A percentile compares a stretch with the other conserved stretches of the same genome.
Conservation (phyloP, 2,797 vertebrate genomes). For the Salarias fasciatus region DNA sequence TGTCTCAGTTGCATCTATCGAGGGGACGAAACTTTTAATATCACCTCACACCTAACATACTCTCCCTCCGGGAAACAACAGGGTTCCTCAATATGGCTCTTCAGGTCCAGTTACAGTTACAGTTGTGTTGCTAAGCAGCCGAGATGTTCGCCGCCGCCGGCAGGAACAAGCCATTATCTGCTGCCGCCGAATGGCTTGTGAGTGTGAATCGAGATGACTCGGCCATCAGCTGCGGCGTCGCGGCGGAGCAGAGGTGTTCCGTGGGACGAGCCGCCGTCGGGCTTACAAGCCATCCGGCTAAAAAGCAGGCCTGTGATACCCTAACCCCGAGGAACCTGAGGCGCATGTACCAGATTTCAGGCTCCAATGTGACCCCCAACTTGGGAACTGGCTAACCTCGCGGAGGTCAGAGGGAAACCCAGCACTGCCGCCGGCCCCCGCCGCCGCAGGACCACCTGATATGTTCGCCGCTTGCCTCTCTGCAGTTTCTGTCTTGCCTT, state of each 20-base stretch:
- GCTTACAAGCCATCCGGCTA: slow-evolving; percentile 47
- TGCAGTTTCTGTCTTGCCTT: slow-evolving; percentile 64
- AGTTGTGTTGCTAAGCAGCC: slow-evolving; percentile 90
- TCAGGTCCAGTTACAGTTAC: slow-evolving; percentile 79
- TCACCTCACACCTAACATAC: slow-evolving; percentile 36
- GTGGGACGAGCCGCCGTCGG: slow-evolving; percentile 18
- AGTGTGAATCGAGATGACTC: slow-evolving; percentile 67
- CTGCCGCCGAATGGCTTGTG: slow-evolving; percentile 86
- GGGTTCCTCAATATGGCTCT: slow-evolving; percentile 51
- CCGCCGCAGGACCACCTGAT: slow-evolving; percentile 75
- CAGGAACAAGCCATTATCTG: slow-evolving; percentile 62
- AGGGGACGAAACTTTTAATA: slow-evolving; percentile 41
- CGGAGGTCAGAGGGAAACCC: slow-evolving; percentile 77
- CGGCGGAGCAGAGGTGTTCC: slow-evolving; percentile 55
- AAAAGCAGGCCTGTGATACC: slow-evolving; percentile 55
- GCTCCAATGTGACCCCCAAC: slow-evolving; percentile 77
- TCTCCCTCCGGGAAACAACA: slow-evolving; percentile 39
- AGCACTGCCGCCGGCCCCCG: slow-evolving; percentile 65
- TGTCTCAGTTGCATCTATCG: slow-evolving; percentile 42
- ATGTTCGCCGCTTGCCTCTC: slow-evolving; percentile 61
- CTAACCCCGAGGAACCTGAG: slow-evolving; percentile 68
- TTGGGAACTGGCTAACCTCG: slow-evolving; percentile 84
- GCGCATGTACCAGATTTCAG: slow-evolving; percentile 75
- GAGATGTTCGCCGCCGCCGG: slow-evolving; percentile 62
- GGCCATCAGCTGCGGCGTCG: slow-evolving; percentile 87